A percentile compares a stretch with the other conserved stretches of the same genome.
Evolutionary conservation across 2,113 vertebrate genomes (phyloP).

Genomic region (Ciconia stormi): DNA sequence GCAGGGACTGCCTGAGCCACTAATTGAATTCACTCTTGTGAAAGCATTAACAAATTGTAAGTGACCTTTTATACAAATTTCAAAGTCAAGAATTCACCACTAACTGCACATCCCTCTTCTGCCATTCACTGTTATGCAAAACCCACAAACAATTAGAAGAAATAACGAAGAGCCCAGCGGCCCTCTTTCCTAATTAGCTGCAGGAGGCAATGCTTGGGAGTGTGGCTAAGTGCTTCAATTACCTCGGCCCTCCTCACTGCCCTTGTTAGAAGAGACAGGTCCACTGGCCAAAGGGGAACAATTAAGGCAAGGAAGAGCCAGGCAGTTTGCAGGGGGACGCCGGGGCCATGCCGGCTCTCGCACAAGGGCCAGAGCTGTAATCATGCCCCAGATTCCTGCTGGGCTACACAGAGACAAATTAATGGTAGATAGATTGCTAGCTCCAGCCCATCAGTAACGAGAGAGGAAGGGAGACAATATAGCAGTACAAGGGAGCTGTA

Average conservation of each 20-base stretch:
- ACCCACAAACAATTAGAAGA: conserved; percentile 78
- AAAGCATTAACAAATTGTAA: conserved; percentile 69
- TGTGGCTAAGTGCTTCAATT: conserved; percentile 68
- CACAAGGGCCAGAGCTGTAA: conserved; percentile 4
- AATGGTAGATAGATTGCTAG: conserved; percentile 28
- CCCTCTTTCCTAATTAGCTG: conserved; percentile 74
- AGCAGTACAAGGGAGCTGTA: background rate
- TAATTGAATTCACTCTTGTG: conserved; percentile 71
- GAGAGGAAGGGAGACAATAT: background rate
- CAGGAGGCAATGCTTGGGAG: conserved; percentile 57
- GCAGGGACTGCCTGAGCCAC: background rate
- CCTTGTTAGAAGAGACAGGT: conserved; percentile 69
- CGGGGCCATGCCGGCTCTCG: background rate
- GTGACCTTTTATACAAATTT: conserved; percentile 63
- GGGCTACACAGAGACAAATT: conserved; percentile 3
- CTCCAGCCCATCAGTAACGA: background rate
- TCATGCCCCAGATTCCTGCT: conserved; percentile 30
- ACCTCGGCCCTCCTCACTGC: conserved; percentile 48
- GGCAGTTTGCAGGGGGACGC: background rate
- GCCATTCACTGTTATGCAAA: conserved; percentile 67
- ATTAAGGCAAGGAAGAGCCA: conserved; percentile 63
- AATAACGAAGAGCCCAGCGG: conserved; percentile 63
- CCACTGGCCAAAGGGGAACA: conserved; percentile 66
- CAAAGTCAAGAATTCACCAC: conserved; percentile 41
- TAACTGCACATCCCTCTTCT: conserved; percentile 40